These are phyloP conservation scores for Leucoma salicis DNA, from an alignment of 2,888 invertebrate genomes.

Conservation along the genomic window DNA sequence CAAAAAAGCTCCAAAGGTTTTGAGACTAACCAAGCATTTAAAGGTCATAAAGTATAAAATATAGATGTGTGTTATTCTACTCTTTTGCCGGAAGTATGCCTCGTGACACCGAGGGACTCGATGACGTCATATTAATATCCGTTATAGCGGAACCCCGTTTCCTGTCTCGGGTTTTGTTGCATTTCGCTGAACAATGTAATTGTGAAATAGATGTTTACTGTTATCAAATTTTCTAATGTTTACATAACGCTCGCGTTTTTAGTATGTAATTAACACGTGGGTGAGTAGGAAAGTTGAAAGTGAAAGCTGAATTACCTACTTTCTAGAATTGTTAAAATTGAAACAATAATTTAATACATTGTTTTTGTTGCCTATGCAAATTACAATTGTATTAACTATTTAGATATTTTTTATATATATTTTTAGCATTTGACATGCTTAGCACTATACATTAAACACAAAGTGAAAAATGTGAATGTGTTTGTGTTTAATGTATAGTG, in stretches of 20 bases:
- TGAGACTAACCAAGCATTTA: constrained; percentile 18
- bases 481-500: too few relatives aligned
- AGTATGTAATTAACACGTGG: constrained; percentile 16
- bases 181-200: constrained; percentile 36
- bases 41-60: constrained; percentile 42
- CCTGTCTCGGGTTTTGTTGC: constrained; percentile 47
- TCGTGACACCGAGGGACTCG: constrained; percentile 43
- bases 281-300: constrained; percentile 26
- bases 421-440: too few relatives aligned
- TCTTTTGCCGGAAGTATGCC: constrained; percentile 52
- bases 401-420: too few relatives aligned
- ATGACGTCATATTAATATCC: constrained; percentile 68
- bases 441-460: too few relatives aligned
- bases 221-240: constrained; percentile 27
- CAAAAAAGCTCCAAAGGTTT: constrained; percentile 6
- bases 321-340: constrained; percentile 18
- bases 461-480: too few relatives aligned
- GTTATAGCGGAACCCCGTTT: constrained; percentile 50
- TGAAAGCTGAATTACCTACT: constrained; percentile 30
- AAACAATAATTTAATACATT: too few relatives aligned
- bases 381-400: too few relatives aligned
- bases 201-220: constrained; percentile 20
- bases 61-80: constrained; percentile 50
- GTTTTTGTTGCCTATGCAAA: too few relatives aligned
- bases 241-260: constrained; percentile 28